These are phyloP conservation scores for Bombycilla garrulus DNA, from an alignment of 2,113 vertebrate genomes.

Conservation along the genomic window DNA sequence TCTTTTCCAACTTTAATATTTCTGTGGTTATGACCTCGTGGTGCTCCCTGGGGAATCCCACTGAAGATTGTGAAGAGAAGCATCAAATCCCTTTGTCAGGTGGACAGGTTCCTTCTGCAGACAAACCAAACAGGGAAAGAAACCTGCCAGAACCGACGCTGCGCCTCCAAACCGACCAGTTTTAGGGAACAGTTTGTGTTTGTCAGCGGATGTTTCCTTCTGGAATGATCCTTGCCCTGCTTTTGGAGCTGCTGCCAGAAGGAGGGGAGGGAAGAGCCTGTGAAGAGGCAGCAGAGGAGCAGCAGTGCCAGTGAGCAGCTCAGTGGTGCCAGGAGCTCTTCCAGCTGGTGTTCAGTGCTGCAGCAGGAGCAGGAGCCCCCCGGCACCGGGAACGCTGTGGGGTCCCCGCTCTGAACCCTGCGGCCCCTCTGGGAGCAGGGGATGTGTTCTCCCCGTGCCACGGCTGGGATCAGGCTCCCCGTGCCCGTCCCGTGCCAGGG, in stretches of 20 bases:
- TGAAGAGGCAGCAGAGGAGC: background rate
- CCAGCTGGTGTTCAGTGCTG: accelerated
- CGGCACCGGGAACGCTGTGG: accelerated
- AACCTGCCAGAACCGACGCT: background rate
- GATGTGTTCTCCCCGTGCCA: background rate
- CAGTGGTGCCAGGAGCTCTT: background rate
- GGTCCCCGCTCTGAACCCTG: background rate
- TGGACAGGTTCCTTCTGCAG: background rate
- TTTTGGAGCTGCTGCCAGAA: background rate
- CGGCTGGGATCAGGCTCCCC: background rate
- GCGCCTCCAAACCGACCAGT: background rate
- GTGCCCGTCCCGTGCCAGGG: background rate
- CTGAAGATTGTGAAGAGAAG: accelerated
- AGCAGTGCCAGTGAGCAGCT: background rate
- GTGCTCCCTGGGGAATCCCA: background rate
- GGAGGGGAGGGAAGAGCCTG: background rate
- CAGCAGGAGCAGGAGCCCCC: background rate
- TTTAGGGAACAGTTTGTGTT: background rate
- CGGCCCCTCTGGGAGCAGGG: background rate
- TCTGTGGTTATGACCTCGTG: background rate
- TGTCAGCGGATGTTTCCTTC: background rate
- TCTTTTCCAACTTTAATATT: background rate
- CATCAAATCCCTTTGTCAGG: background rate
- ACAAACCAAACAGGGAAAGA: background rate
- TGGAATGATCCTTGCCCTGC: background rate